Conservation (phyloP, 1,140 invertebrate species). For the Alviniconcha marisindica region DNA sequence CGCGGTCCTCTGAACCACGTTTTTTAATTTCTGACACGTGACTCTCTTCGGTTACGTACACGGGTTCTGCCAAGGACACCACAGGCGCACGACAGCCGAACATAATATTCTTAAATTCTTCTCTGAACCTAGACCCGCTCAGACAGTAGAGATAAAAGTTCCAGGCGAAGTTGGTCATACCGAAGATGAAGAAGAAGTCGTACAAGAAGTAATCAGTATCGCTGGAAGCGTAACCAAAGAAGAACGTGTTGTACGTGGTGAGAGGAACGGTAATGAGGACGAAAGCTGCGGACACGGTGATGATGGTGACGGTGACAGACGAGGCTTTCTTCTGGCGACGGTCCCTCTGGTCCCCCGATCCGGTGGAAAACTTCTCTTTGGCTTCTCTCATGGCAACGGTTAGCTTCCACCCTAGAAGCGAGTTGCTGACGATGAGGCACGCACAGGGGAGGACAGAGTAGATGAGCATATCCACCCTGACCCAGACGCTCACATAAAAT, state of each 20-base stretch:
- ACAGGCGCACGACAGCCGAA: background rate
- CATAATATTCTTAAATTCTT: background rate
- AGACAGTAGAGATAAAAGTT: constrained; percentile 27
- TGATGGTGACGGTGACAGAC: background rate
- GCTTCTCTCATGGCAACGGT: background rate
- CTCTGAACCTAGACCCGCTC: background rate
- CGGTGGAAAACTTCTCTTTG: background rate
- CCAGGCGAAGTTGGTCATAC: constrained; percentile 2
- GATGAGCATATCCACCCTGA: background rate
- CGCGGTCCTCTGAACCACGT: no score
- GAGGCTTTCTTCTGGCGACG: background rate
- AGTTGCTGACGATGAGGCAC: background rate
- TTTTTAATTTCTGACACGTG: background rate
- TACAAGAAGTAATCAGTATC: background rate
- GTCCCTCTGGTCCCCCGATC: background rate
- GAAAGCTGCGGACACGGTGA: background rate
- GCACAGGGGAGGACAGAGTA: constrained; percentile 15
- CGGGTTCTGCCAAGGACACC: background rate
- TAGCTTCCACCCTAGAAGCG: background rate
- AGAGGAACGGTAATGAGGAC: constrained; percentile 1
- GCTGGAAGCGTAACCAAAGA: background rate
- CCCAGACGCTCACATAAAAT: background rate
- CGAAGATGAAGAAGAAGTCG: background rate
- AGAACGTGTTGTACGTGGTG: background rate
- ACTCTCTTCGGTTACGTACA: background rate